phyloP scores from a whole-genome alignment of 1,140 invertebrate species.

The Leptopilina boulardi region DNA sequence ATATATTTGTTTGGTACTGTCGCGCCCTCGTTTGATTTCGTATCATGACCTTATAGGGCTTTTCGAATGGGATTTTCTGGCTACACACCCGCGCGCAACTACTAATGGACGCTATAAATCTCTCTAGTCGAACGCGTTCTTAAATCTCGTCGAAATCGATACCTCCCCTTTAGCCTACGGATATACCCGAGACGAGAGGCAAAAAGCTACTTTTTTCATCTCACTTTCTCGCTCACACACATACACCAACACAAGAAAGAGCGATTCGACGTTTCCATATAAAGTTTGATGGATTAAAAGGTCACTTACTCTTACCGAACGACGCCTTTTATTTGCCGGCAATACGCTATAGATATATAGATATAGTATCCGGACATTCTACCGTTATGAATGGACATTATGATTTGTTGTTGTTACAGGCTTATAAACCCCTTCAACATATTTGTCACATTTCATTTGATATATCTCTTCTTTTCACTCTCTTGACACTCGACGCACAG shows the following conservation, averaged over 20 bases:
- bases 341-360: too few relatives aligned
- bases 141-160: conserved; percentile 58
- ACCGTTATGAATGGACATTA: conserved; percentile 19
- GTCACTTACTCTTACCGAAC: conserved; percentile 27
- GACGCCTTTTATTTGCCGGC: conserved; percentile 32
- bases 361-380: background rate
- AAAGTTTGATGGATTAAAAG: conserved; percentile 34
- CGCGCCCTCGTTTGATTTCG: conserved; percentile 47
- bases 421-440: conserved; percentile 28
- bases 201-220: conserved; percentile 26
- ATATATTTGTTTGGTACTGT: conserved; percentile 42
- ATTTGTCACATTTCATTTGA: conserved; percentile 19
- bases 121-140: conserved; percentile 53
- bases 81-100: conserved; percentile 38
- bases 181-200: conserved; percentile 22
- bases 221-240: background rate
- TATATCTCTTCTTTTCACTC: background rate
- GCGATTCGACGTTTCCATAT: conserved; percentile 22
- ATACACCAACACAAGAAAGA: too few relatives aligned
- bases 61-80: conserved; percentile 52
- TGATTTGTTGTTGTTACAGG: conserved; percentile 30
- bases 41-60: conserved; percentile 56
- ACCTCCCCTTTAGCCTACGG: conserved; percentile 45
- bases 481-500: background rate
- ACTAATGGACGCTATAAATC: conserved; percentile 63